A percentile compares a stretch with the other conserved stretches of the same genome.
These are phyloP conservation scores for Todiramphus chloris DNA, from an alignment of 2,113 vertebrate species.

Conservation along the genomic window DNA sequence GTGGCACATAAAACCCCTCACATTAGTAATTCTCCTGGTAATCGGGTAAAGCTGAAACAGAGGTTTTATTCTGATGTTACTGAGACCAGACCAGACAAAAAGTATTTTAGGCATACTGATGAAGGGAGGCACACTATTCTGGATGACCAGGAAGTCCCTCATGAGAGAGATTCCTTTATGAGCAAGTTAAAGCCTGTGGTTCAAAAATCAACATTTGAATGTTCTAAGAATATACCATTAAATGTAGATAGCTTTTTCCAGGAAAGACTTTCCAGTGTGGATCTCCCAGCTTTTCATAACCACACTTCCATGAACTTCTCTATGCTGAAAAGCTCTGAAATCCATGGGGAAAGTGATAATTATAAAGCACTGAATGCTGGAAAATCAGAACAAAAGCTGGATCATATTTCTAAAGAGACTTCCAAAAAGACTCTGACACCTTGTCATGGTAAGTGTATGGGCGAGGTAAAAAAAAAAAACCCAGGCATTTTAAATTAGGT, in stretches of 20 bases:
- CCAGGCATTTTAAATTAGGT: background rate
- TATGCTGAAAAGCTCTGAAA: background rate
- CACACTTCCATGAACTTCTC: background rate
- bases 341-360: background rate
- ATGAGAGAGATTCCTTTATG: background rate
- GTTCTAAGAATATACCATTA: background rate
- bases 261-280: background rate
- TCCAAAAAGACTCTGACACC: background rate
- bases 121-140: background rate
- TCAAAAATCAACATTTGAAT: background rate
- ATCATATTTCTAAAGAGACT: background rate
- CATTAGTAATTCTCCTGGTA: background rate
- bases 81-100: background rate
- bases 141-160: background rate
- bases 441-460: slow-evolving; percentile 57
- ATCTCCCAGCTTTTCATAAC: background rate
- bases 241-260: background rate
- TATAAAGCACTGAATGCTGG: background rate
- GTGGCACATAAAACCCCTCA: background rate
- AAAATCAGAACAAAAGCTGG: slow-evolving; percentile 12
- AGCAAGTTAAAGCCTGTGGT: background rate
- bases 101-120: background rate
- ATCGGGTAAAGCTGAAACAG: background rate
- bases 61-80: background rate
- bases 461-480: background rate